These are phyloP conservation scores for Cyrtonyx montezumae DNA, from an alignment of 2,113 vertebrate species.

Conservation along the genomic window DNA sequence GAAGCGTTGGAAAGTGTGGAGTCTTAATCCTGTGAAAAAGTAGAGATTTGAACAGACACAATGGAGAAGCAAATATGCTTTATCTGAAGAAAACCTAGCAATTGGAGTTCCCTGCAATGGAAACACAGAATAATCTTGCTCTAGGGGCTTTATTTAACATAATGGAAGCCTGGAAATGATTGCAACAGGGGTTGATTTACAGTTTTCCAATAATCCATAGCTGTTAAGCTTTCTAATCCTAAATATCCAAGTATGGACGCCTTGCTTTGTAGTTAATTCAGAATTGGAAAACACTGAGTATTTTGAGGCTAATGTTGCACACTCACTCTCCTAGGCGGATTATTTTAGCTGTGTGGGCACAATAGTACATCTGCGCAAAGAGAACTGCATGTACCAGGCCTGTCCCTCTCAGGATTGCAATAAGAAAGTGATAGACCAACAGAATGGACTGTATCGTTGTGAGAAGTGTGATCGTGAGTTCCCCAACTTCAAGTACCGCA, in stretches of 20 bases:
- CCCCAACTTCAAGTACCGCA: conserved; percentile 96
- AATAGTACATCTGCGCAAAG: conserved; percentile 92
- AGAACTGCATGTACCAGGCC: conserved; percentile 96
- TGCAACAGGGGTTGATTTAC: conserved; percentile 40
- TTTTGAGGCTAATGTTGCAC: conserved; percentile 45
- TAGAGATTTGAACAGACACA: conserved; percentile 39
- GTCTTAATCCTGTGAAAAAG: conserved; percentile 57
- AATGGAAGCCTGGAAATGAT: conserved; percentile 56
- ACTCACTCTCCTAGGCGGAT: conserved; percentile 82
- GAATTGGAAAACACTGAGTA: conserved; percentile 41
- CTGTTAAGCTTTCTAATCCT: conserved; percentile 61
- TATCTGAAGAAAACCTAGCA: conserved; percentile 43
- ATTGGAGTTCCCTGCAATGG: conserved; percentile 41
- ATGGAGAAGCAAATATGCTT: conserved; percentile 48
- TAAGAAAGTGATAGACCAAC: conserved; percentile 96
- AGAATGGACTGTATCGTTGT: conserved; percentile 94
- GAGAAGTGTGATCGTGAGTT: conserved; percentile 97
- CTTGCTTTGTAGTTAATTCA: conserved; percentile 38
- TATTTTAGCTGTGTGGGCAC: conserved; percentile 92
- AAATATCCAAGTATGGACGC: conserved; percentile 34
- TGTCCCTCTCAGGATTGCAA: conserved; percentile 94
- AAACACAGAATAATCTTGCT: conserved; percentile 66
- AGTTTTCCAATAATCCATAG: conserved; percentile 54
- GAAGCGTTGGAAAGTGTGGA: conserved; percentile 13
- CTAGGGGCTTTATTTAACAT: conserved; percentile 63